Evolutionary conservation across 1,140 invertebrate genomes (phyloP), one percentile per base, ranked within the genome.

Genomic region (Hycleus cichorii): DNA sequence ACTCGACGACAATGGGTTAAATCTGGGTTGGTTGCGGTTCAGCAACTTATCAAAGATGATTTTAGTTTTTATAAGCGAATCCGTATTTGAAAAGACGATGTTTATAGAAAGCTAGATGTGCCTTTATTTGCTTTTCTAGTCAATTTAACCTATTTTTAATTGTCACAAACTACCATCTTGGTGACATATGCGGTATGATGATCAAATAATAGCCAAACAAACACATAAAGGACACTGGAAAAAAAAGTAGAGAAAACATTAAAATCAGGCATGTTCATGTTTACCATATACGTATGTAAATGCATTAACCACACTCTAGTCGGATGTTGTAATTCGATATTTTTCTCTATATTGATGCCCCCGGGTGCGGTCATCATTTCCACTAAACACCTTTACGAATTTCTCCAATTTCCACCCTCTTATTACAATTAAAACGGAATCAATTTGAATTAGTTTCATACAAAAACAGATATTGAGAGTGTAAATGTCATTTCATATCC

Each of bases 401-500:
- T 32, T 32, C 32, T 32, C 32, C 4, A 5, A 32, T 18, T 32
- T 32, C 32, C 32, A 32, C 32, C 32, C 32, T 7, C 7, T 32
- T 32, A 32, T 32, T 32, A 32, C 7, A 18, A 18, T 18, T 18
- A 18, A 18, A 18, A 18, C 18, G 18, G 2, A 18, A 18, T 18
- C 18, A 18, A 18, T 18, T 18, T 18, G 18, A 18, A 18, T 18
- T 18, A 18, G 18, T 18, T 18, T 18, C 18, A 18, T 18, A 18
- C 18, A 18, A 18, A 18, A 18, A 18, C 18, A 18, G 18, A 18
- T 18, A 18, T 18, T 18, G 49, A 51, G 50, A 25, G 50, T 53
- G 51, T 32, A 45, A 11, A 53, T 53, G 51, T 53, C 51, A 53
- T 42, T 45, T 53, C 51, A 53, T 53, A 53, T 53, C 51, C 51